Percentiles rank a stretch among this genome's conserved stretches.
Conservation (phyloP, 1,140 invertebrate genomes). For the Drosophila pectinifera region DNA sequence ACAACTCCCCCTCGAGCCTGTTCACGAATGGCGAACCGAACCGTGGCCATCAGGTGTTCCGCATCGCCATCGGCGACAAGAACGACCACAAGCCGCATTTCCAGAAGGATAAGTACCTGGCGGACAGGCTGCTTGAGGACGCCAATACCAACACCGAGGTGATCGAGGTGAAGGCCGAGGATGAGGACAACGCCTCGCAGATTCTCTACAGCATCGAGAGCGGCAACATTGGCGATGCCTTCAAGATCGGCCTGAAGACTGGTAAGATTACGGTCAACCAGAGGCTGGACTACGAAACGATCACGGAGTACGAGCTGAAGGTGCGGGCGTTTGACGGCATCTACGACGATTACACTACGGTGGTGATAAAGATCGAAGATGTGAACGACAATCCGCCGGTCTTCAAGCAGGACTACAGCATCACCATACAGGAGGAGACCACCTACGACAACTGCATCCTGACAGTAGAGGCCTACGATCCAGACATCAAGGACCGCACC, state of each 20-base stretch:
- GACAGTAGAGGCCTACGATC: conserved; percentile 91
- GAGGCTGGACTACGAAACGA: conserved; percentile 93
- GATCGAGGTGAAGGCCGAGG: conserved; percentile 92
- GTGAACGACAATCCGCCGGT: conserved; percentile 93
- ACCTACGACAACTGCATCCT: conserved; percentile 88
- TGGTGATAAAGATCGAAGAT: conserved; percentile 92
- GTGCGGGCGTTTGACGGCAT: conserved; percentile 92
- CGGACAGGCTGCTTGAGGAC: conserved; percentile 92
- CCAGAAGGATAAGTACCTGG: conserved; percentile 89
- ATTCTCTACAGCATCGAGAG: conserved; percentile 92
- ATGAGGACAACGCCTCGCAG: conserved; percentile 92
- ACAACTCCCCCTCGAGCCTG: conserved; percentile 93
- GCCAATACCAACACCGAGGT: conserved; percentile 92
- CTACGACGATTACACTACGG: conserved; percentile 90
- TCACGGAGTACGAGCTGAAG: conserved; percentile 91
- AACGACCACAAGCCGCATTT: conserved; percentile 95
- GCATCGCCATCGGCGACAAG: conserved; percentile 95
- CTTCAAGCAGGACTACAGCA: conserved; percentile 89
- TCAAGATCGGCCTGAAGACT: conserved; percentile 91
- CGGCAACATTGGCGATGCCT: conserved; percentile 92
- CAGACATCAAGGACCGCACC: conserved; percentile 91
- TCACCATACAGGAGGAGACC: conserved; percentile 90
- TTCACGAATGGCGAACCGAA: conserved; percentile 89
- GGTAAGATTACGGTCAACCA: conserved; percentile 92
- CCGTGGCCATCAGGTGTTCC: conserved; percentile 90